Base-by-base conservation (phyloP, 1,140 invertebrate genomes). In the Lepeophtheirus salmonis region DNA sequence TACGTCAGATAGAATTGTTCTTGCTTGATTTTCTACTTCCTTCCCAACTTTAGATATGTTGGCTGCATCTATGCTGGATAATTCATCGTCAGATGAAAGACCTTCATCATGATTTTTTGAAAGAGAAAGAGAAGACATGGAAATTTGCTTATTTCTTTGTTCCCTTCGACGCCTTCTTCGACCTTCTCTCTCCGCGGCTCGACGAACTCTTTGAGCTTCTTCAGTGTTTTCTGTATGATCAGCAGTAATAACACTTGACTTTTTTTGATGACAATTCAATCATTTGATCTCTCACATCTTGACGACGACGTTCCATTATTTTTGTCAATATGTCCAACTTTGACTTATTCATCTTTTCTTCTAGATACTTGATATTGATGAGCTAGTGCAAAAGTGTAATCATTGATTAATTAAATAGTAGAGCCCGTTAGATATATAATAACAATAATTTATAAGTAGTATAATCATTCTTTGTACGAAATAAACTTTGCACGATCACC, bases 201-300 rank as follows among this genome's bases (percentile, higher is more conserved):
- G 20, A 13, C 60, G 17, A 6, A 23, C 1, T 50, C 61, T 26
- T 14, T 22, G 14, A 1, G 21, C 22, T 22, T 60, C 61, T 12
- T 52, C 55, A 4, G n/a, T 18, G 24, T 17, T 18, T 41, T n/a
- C 30, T 41, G 6, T n/a, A 41, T 41, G 6, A 41, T 41, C 30
- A 41, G 30, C 30, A 41, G 30, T n/a, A n/a, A n/a, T n/a, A n/a
- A n/a, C 56, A 24, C 56, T n/a, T 18, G 21, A 50, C n/a, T n/a
- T n/a, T n/a, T n/a, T n/a, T 14, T 18, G 18, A 25, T 6, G 4
- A 6, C 13, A 84, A 82, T 72, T 95, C 89, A 68, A 88, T 84
- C 49, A 87, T 84, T 72, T 96, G 89, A 77, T 97, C 91, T 60
- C 82, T 76, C 0, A 92, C 82, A 74, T 95, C 89, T 67, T 89